Evolutionary conservation across 2,888 invertebrate genomes (phyloP).

Genomic region (Uropetala carovei): DNA sequence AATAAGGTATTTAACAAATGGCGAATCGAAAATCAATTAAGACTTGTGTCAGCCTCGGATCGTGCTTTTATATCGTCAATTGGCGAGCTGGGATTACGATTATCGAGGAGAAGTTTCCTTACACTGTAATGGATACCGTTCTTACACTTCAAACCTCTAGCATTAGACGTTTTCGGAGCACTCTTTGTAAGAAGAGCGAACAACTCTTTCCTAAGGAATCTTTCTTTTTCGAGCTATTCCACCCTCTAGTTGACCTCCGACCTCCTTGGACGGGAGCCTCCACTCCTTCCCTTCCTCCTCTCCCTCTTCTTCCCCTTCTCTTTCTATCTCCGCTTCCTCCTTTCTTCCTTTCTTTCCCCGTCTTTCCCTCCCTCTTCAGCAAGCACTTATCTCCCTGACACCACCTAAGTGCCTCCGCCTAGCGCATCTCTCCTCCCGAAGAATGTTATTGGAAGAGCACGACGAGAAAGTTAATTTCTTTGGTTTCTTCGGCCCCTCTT

Average conservation of each 20-base stretch:
- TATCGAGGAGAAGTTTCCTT: no score
- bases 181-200: not conserved
- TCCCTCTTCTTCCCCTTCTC: not conserved
- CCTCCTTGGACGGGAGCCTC: not conserved
- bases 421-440: not conserved
- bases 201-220: not conserved
- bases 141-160: no score
- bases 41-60: no score
- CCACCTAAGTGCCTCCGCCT: not conserved
- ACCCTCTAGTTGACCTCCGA: slow-evolving; percentile 15
- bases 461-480: slow-evolving; percentile 45
- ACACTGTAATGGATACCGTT: no score
- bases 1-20: no score
- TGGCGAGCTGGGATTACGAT: no score
- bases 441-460: slow-evolving; percentile 44
- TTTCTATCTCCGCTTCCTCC: not conserved
- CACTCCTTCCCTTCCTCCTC: not conserved
- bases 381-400: slow-evolving; percentile 22
- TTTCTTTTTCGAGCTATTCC: not conserved
- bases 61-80: no score
- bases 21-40: no score
- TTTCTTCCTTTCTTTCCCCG: no score
- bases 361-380: no score
- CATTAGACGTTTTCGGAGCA: not conserved
- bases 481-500: not conserved